Evolutionary conservation across 2,888 invertebrate genomes (phyloP).

Genomic region (Boloria selene): DNA sequence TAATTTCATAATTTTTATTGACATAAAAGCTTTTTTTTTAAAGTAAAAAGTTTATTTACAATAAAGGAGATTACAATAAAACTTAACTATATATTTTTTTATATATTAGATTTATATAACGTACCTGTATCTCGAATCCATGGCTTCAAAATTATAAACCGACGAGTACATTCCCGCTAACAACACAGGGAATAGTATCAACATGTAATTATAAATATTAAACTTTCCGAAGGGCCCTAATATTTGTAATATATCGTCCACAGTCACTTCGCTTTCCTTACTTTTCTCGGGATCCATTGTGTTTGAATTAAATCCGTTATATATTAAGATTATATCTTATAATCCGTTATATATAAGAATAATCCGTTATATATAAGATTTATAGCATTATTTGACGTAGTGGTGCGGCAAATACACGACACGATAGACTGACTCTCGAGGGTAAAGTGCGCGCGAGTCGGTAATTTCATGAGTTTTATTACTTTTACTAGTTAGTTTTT

Average conservation of each 20-base stretch:
- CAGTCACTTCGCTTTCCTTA: slow-evolving; percentile 61
- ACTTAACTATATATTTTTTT: too few relatives aligned
- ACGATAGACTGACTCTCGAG: slow-evolving; percentile 47
- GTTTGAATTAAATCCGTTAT: slow-evolving; percentile 19
- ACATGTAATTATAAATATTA: slow-evolving; percentile 63
- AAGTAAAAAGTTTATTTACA: too few relatives aligned
- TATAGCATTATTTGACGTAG: slow-evolving; percentile 2
- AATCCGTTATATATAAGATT: not conserved
- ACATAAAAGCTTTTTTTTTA: too few relatives aligned
- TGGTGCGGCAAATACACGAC: slow-evolving; percentile 34
- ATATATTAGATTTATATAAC: slow-evolving; percentile 26
- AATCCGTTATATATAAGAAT: slow-evolving; percentile 2
- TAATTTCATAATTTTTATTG: too few relatives aligned
- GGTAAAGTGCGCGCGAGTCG: slow-evolving; percentile 58
- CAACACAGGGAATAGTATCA: slow-evolving; percentile 71
- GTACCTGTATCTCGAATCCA: slow-evolving; percentile 75
- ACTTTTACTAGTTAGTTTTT: slow-evolving; percentile 43
- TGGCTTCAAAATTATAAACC: slow-evolving; percentile 75
- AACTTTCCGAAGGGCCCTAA: slow-evolving; percentile 72
- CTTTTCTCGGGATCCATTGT: slow-evolving; percentile 74
- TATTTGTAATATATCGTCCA: slow-evolving; percentile 70
- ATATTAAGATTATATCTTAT: slow-evolving; percentile 1
- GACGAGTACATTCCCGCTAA: slow-evolving; percentile 74
- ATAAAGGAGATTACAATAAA: too few relatives aligned
- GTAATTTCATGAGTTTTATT: slow-evolving; percentile 65